These are phyloP conservation scores for Augiades crinisus DNA, from an alignment of 2,888 invertebrate genomes.

Conservation along the genomic window DNA sequence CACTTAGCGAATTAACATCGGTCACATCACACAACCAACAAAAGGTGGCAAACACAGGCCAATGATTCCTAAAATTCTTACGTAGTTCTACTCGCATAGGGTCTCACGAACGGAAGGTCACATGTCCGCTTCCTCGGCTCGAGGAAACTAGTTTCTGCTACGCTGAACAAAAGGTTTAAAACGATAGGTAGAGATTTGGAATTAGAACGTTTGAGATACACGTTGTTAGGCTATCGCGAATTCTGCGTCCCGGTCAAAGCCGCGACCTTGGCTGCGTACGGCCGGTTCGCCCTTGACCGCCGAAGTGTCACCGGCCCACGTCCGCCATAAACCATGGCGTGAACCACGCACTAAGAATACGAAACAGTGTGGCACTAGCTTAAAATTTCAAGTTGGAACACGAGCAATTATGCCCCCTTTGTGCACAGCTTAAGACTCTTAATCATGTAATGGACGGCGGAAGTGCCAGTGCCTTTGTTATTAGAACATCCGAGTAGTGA, in stretches of 20 bases:
- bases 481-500: constrained; percentile 17
- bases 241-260: constrained; percentile 39
- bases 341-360: constrained; percentile 32
- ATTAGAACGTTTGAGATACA: background rate
- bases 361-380: constrained; percentile 1
- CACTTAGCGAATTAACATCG: constrained; percentile 22
- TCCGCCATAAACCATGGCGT: constrained; percentile 36
- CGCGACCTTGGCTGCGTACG: constrained; percentile 41
- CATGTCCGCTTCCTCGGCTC: background rate
- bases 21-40: constrained; percentile 9
- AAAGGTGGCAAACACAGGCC: background rate
- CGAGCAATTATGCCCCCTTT: constrained; percentile 10
- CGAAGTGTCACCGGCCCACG: constrained; percentile 37
- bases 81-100: constrained; percentile 26
- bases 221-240: constrained; percentile 31
- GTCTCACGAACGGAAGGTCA: constrained; percentile 16
- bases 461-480: constrained; percentile 8
- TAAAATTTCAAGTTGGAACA: background rate
- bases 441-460: constrained; percentile 4
- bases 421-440: background rate
- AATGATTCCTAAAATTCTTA: constrained; percentile 28
- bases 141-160: background rate
- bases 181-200: background rate
- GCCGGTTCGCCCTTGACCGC: constrained; percentile 44
- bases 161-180: background rate